These are phyloP conservation scores for Hermodice carunculata DNA, from an alignment of 2,888 invertebrate genomes.

Conservation along the genomic window DNA sequence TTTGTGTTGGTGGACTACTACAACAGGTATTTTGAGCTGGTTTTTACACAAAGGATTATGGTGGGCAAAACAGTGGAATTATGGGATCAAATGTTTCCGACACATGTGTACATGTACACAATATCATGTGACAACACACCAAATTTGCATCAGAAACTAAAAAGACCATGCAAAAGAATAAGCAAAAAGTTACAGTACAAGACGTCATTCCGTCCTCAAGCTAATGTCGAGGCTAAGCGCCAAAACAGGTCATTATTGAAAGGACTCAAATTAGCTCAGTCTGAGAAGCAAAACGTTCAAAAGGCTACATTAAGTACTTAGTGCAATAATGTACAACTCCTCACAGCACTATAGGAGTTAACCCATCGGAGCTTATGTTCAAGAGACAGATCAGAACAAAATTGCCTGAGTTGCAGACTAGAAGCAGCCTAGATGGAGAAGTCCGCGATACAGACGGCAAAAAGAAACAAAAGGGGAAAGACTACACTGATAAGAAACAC, in stretches of 20 bases:
- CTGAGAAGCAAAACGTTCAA: slow-evolving; percentile 5
- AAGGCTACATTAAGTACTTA: background rate
- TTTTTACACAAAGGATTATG: background rate
- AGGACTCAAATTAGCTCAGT: background rate
- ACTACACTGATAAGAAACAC: background rate
- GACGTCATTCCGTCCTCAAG: slow-evolving; percentile 8
- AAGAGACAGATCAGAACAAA: background rate
- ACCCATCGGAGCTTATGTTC: background rate
- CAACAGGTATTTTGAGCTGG: slow-evolving; percentile 16
- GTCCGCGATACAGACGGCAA: no score
- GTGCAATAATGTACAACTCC: slow-evolving; percentile 1
- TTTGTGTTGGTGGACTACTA: slow-evolving; percentile 21
- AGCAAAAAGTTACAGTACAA: background rate
- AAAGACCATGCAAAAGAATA: background rate
- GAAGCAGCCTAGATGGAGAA: background rate
- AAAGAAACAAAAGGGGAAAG: background rate
- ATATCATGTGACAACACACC: slow-evolving; percentile 18
- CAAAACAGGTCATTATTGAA: slow-evolving; percentile 4
- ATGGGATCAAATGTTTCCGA: slow-evolving; percentile 7
- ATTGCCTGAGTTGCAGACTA: background rate
- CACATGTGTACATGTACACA: background rate
- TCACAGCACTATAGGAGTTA: background rate
- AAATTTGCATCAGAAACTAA: slow-evolving; percentile 5
- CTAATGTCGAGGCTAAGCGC: slow-evolving; percentile 16
- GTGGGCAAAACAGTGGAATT: background rate